phyloP scores from a whole-genome alignment of 1,140 invertebrate genomes.

The Colletes gigas region DNA sequence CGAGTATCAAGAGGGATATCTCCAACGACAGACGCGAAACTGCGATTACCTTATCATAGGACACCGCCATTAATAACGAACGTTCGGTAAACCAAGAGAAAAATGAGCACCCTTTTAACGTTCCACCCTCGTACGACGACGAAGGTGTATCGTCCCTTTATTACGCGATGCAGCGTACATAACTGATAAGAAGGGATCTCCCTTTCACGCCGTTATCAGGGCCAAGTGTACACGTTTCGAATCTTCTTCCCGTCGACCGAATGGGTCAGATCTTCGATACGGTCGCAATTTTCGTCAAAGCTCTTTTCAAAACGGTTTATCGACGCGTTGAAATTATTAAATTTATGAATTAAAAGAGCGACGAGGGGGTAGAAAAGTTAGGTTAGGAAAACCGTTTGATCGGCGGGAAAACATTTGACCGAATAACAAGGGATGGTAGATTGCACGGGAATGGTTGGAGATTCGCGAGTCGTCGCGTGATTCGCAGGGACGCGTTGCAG shows the following conservation, averaged over 20 bases:
- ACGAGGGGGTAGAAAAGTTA: neutral
- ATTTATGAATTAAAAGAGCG: too few species aligned
- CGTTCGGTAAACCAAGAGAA: neutral
- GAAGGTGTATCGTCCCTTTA: neutral
- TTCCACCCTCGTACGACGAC: neutral
- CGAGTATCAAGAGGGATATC: constrained; percentile 45
- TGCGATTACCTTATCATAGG: constrained; percentile 51
- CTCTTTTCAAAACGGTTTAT: too few species aligned
- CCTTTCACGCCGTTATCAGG: neutral
- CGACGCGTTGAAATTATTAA: too few species aligned
- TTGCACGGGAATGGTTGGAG: neutral
- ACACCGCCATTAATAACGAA: constrained; percentile 47
- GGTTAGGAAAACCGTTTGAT: neutral
- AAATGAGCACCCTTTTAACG: constrained; percentile 7
- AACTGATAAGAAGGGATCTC: neutral
- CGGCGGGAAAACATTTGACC: neutral
- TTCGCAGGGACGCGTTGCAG: constrained; percentile 4
- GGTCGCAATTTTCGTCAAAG: too few species aligned
- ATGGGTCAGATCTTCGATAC: too few species aligned
- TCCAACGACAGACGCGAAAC: constrained; percentile 21
- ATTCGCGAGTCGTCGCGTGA: constrained; percentile 8
- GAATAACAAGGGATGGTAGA: neutral
- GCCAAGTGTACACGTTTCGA: neutral
- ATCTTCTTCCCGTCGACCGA: too few species aligned
- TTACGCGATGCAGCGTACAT: neutral